A percentile compares a stretch with the other conserved stretches of the same genome.
phyloP scores from a whole-genome alignment of 2,888 invertebrate species.

The Rhogogaster chlorosoma region DNA sequence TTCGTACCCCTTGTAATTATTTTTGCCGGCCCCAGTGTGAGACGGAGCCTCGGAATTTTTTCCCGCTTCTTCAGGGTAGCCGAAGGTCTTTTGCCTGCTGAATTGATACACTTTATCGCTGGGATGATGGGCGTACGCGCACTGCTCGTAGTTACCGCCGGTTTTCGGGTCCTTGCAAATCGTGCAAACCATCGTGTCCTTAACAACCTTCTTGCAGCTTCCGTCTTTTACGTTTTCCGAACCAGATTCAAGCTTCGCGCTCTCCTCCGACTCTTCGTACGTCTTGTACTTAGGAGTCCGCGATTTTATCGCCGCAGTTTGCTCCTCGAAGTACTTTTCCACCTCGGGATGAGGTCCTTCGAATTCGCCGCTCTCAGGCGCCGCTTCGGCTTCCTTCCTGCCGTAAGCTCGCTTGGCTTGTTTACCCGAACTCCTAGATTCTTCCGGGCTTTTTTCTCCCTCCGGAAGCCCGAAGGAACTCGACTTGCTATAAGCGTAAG shows the following conservation, averaged over 20 bases:
- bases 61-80: constrained; percentile 59
- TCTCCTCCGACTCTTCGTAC: constrained; percentile 23
- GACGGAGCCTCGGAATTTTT: background rate
- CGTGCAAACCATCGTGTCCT: constrained; percentile 78
- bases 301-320: constrained; percentile 32
- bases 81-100: constrained; percentile 69
- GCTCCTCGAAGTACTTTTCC: constrained; percentile 24
- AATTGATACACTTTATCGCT: constrained; percentile 72
- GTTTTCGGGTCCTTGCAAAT: constrained; percentile 80
- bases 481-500: constrained; percentile 65
- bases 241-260: background rate
- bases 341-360: constrained; percentile 14
- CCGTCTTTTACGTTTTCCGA: constrained; percentile 37
- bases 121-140: constrained; percentile 80
- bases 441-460: background rate
- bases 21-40: background rate
- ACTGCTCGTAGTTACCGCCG: constrained; percentile 81
- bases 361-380: background rate
- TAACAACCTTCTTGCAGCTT: constrained; percentile 65
- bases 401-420: background rate
- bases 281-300: constrained; percentile 35
- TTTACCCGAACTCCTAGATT: constrained; percentile 38
- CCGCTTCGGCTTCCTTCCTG: background rate
- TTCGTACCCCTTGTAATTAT: background rate
- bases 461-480: constrained; percentile 60